A percentile compares a stretch with the other conserved stretches of the same genome.
Conservation (phyloP, 2,888 invertebrate species). For the Alentia gelatinosa region DNA sequence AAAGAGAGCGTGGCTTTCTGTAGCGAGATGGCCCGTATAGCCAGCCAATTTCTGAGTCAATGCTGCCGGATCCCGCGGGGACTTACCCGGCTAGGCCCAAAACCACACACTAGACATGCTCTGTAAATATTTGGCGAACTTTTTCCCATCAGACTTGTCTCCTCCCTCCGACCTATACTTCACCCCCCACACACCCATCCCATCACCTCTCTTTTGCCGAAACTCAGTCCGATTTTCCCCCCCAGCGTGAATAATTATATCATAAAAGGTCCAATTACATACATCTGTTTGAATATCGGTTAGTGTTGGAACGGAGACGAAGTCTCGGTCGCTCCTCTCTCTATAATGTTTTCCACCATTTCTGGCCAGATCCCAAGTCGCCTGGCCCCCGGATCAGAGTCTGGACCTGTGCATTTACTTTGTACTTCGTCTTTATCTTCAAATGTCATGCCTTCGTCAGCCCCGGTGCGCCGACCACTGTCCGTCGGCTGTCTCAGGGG, state of each 20-base stretch:
- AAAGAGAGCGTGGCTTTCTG: constrained; percentile 43
- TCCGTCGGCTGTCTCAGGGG: too few species aligned
- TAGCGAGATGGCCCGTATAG: constrained; percentile 39
- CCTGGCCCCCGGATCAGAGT: neutral
- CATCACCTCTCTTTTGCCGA: neutral
- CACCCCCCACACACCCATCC: neutral
- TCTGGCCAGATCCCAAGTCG: neutral
- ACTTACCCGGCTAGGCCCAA: neutral
- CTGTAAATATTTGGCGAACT: constrained; percentile 52
- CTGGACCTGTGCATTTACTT: neutral
- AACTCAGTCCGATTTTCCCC: neutral
- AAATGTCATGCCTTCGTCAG: neutral
- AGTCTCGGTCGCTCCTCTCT: too few species aligned
- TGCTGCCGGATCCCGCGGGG: constrained; percentile 14
- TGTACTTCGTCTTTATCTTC: neutral
- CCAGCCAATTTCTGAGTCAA: constrained; percentile 54
- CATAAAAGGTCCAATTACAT: constrained; percentile 26
- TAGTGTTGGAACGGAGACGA: too few species aligned
- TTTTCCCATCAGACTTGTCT: constrained; percentile 31
- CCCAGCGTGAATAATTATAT: neutral
- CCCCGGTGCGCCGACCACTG: neutral
- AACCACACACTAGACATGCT: constrained; percentile 50
- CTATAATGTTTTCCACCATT: neutral
- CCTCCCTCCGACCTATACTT: neutral
- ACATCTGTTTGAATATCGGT: too few species aligned